A percentile compares a stretch with the other conserved stretches of the same genome.
Conservation (phyloP, 2,113 vertebrate species). For the Daboia siamensis region DNA sequence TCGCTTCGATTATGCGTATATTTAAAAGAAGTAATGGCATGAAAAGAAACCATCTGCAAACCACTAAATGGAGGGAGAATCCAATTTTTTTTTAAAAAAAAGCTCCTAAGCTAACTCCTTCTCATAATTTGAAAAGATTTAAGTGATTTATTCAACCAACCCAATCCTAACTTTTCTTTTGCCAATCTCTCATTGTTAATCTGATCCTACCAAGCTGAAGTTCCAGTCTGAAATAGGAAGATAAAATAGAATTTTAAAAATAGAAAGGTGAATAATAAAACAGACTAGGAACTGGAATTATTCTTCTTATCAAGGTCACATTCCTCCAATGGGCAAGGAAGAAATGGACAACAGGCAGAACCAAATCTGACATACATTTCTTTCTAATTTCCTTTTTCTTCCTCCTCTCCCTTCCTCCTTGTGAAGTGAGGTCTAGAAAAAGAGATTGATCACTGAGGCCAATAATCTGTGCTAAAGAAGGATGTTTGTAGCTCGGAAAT, state of each 20-base stretch:
- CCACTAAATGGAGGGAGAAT: constrained; percentile 38
- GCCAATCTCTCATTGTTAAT: constrained; percentile 55
- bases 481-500: not conserved
- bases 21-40: constrained; percentile 56
- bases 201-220: constrained; percentile 66
- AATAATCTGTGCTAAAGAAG: not conserved
- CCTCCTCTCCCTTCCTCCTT: not conserved
- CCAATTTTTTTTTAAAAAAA: constrained; percentile 36
- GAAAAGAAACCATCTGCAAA: constrained; percentile 54
- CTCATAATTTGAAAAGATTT: constrained; percentile 49
- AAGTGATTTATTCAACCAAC: constrained; percentile 71
- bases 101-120: constrained; percentile 30
- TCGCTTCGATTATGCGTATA: constrained; percentile 51
- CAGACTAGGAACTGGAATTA: not conserved
- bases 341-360: not conserved
- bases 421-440: too few relatives aligned
- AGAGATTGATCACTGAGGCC: not conserved
- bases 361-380: not conserved
- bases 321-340: not conserved
- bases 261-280: not conserved
- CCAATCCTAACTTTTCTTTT: constrained; percentile 41
- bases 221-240: constrained; percentile 41
- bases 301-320: not conserved
- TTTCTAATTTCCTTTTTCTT: not conserved
- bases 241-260: not conserved